Evolutionary conservation across 2,888 invertebrate species (phyloP).

Genomic region (Rhorus exstirpatorius): DNA sequence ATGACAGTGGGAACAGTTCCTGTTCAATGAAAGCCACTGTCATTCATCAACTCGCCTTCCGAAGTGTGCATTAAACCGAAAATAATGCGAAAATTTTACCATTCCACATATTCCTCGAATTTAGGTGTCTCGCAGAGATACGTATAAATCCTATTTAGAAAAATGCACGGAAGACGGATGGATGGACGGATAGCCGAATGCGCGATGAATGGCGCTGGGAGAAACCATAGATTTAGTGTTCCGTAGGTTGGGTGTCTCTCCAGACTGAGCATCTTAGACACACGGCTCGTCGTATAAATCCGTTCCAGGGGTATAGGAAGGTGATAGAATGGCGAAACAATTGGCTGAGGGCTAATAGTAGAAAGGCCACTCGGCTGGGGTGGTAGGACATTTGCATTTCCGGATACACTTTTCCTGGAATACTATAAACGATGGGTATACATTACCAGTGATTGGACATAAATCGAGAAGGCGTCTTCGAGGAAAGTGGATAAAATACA

Average conservation of each 20-base stretch:
- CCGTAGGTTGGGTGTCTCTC: slow-evolving; percentile 42
- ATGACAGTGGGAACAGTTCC: no score
- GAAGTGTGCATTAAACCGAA: not conserved
- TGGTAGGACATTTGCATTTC: slow-evolving; percentile 33
- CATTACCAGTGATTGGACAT: not conserved
- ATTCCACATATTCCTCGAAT: not conserved
- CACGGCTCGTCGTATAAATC: slow-evolving; percentile 31
- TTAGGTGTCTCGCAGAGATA: slow-evolving; percentile 10
- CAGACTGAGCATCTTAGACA: slow-evolving; percentile 15
- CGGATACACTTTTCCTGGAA: slow-evolving; percentile 12
- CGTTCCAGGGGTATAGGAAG: slow-evolving; percentile 4
- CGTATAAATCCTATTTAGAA: slow-evolving; percentile 28
- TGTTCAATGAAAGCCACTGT: no score
- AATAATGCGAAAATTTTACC: not conserved
- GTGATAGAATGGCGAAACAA: slow-evolving; percentile 40
- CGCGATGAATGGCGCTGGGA: slow-evolving; percentile 38
- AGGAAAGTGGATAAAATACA: slow-evolving; percentile 11
- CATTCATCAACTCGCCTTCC: not conserved
- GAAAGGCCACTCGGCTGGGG: not conserved
- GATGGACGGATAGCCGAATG: slow-evolving; percentile 27
- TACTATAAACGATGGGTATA: not conserved
- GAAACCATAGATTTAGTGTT: slow-evolving; percentile 36
- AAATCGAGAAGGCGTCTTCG: not conserved
- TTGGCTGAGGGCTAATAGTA: slow-evolving; percentile 16
- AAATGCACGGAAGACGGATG: slow-evolving; percentile 10